Conservation (phyloP, 2,888 invertebrate species). For the Celastrina argiolus region DNA sequence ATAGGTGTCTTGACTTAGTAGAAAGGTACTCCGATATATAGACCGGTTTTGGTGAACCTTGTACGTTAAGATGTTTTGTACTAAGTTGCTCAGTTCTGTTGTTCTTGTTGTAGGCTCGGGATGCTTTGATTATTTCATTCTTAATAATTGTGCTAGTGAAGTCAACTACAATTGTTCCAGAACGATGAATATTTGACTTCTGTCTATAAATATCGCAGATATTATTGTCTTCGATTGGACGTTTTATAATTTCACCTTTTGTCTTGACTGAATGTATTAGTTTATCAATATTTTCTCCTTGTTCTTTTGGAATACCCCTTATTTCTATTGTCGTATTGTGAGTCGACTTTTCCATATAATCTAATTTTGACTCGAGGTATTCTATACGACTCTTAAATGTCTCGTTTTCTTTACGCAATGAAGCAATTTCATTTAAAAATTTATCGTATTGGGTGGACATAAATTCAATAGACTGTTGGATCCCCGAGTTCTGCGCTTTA, state of each 20-base stretch:
- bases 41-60: background rate
- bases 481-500: no score
- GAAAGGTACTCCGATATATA: background rate
- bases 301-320: background rate
- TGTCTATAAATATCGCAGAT: background rate
- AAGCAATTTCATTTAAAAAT: no score
- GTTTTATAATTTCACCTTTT: background rate
- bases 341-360: background rate
- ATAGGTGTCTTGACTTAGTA: background rate
- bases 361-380: background rate
- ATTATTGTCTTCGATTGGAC: background rate
- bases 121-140: background rate
- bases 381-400: background rate
- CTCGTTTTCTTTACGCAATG: background rate
- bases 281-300: background rate
- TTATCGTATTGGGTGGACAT: no score
- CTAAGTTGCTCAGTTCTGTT: background rate
- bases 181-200: background rate
- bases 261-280: background rate
- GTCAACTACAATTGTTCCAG: background rate
- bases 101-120: background rate
- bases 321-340: background rate
- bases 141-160: background rate
- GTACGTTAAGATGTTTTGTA: background rate
- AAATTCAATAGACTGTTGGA: no score